Evolutionary conservation across 2,113 vertebrate species (phyloP).

Genomic region (Ellobius talpinus): DNA sequence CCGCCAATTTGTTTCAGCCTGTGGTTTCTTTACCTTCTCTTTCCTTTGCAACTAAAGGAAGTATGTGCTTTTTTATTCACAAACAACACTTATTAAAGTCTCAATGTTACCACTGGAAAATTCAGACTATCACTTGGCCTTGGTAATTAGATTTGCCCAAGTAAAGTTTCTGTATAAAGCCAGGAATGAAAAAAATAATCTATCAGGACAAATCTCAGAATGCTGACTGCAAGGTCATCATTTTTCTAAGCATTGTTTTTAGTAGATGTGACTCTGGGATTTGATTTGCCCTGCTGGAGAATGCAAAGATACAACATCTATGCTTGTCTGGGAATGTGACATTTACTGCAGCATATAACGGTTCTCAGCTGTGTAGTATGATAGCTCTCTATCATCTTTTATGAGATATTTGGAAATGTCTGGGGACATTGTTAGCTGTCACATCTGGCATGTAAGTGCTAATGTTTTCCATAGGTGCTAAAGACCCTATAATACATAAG

Average conservation of each 20-base stretch:
- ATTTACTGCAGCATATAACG: background rate
- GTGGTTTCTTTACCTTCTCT: slow-evolving; percentile 20
- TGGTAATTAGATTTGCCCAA: slow-evolving; percentile 59
- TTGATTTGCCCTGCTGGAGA: background rate
- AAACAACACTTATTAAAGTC: slow-evolving; percentile 36
- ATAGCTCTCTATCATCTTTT: background rate
- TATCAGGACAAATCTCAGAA: background rate
- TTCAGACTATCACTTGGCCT: slow-evolving; percentile 50
- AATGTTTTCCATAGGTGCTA: background rate
- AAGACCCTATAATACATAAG: background rate
- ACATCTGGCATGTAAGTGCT: background rate
- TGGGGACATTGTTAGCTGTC: background rate
- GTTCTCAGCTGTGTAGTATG: background rate
- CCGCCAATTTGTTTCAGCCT: slow-evolving; percentile 47
- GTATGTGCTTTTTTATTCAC: background rate
- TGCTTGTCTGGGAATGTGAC: background rate
- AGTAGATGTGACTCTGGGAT: slow-evolving; percentile 61
- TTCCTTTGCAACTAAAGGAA: slow-evolving; percentile 23
- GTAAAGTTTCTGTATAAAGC: background rate
- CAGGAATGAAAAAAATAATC: background rate
- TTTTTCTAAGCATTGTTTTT: slow-evolving; percentile 29
- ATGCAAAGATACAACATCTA: background rate
- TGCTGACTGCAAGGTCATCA: background rate
- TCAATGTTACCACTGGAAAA: slow-evolving; percentile 48
- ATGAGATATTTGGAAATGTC: background rate